Base-by-base conservation (phyloP, 2,113 vertebrate genomes). In the Lepisosteus oculatus region DNA sequence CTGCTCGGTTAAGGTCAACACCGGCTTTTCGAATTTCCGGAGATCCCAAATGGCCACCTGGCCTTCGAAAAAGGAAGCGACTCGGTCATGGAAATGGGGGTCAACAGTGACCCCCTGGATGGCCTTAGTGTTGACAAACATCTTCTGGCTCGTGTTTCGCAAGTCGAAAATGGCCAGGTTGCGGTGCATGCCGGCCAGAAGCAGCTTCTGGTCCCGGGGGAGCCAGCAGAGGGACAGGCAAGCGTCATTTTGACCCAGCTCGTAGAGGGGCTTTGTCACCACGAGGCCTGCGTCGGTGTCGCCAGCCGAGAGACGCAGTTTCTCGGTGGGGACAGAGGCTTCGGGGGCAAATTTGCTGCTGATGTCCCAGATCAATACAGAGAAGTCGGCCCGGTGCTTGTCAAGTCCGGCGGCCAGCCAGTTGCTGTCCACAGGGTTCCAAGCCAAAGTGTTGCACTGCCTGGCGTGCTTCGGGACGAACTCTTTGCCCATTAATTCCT, bases 21-120 rank as follows among this genome's bases (percentile, higher is more conserved):
- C 97, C 0, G 97, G 97, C 79, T 99, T 99, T 80, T 99, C 97
- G 81, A 99, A 98, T 82, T 98, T 98, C 64, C 97, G 94, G 72
- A 99, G 89, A 83, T 99, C 97, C 97, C 97, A 99, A 85, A 99
- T 98, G 66, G 96, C 97, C 83, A 99, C 97, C 83, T 99, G 97
- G 1, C 97, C 97, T 90, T 99, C 97, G 61, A 95, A 98, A 86
- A 97, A 99, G 77, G 97, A 99, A 56, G 97, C 97, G 55, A 99
- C 95, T 0, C 97, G 94, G 81, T 99, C 96, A 0, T 92, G 95
- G 87, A 98, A 97, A 81, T 96, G 94, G 0, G 97, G 97, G 82
- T 99, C 97, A 0, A 99, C 97, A 0, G 95, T 95, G 67, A 99
- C 97, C 0, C 97, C 97, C 76, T 99, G 97, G 76, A 99, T 95